Evolutionary conservation across 2,113 vertebrate genomes (phyloP).

Genomic region (Platichthys flesus): DNA sequence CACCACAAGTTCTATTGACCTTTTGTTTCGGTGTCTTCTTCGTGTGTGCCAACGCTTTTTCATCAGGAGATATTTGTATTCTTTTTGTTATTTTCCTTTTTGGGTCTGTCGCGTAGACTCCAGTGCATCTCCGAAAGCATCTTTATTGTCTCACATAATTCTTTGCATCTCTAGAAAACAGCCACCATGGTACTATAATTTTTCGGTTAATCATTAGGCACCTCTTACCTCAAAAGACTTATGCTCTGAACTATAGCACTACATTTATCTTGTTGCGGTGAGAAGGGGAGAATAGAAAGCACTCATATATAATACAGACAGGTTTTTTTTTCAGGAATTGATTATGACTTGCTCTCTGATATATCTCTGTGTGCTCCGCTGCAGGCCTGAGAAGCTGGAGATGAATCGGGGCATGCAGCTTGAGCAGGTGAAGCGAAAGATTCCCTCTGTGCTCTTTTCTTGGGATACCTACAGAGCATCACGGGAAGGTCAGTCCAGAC

Average conservation of each 20-base stretch:
- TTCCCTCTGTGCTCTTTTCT: constrained; percentile 85
- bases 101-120: too few relatives aligned
- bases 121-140: too few relatives aligned
- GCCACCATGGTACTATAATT: too few relatives aligned
- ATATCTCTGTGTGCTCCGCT: neutral
- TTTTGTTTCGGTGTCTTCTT: too few relatives aligned
- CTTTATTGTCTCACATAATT: neutral
- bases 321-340: neutral
- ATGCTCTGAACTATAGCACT: constrained; percentile 3
- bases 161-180: neutral
- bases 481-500: constrained; percentile 87
- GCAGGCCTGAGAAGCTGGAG: constrained; percentile 92
- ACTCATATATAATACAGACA: neutral
- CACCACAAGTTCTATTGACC: too few relatives aligned
- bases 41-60: too few relatives aligned
- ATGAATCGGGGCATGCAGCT: constrained; percentile 88
- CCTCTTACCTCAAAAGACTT: neutral
- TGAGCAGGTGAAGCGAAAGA: constrained; percentile 90
- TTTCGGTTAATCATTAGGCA: constrained; percentile 33
- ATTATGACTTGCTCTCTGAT: neutral
- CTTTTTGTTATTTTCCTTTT: too few relatives aligned
- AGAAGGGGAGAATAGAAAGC: neutral
- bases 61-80: too few relatives aligned
- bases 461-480: constrained; percentile 87
- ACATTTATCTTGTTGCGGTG: neutral